Evolutionary conservation across 1,140 invertebrate species (phyloP).

Genomic region (Eueides isabella): DNA sequence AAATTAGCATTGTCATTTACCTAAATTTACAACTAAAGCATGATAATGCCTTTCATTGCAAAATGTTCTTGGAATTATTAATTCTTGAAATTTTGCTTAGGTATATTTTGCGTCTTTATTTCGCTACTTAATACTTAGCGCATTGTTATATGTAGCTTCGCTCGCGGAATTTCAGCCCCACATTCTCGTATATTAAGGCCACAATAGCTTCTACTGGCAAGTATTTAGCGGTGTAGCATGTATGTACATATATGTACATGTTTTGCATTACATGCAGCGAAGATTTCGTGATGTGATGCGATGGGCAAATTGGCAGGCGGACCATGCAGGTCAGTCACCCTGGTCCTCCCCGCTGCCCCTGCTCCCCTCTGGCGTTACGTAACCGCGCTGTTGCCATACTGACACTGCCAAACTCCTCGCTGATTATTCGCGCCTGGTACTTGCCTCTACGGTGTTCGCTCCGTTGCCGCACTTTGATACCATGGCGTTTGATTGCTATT

Average conservation of each 20-base stretch:
- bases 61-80: neutral
- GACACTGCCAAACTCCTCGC: constrained; percentile 71
- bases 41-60: neutral
- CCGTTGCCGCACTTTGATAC: constrained; percentile 6
- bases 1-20: neutral
- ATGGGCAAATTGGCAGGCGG: constrained; percentile 76
- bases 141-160: constrained; percentile 9
- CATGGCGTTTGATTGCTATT: neutral
- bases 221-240: constrained; percentile 23
- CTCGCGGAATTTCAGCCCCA: neutral
- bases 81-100: neutral
- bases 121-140: constrained; percentile 21
- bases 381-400: constrained; percentile 73
- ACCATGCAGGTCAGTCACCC: constrained; percentile 73
- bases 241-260: neutral
- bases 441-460: constrained; percentile 34
- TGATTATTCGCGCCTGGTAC: constrained; percentile 60
- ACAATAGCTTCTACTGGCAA: constrained; percentile 10
- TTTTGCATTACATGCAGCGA: constrained; percentile 58
- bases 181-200: neutral
- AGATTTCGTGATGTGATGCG: constrained; percentile 73
- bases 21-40: neutral
- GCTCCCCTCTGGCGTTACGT: constrained; percentile 58
- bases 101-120: neutral
- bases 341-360: neutral